Conservation (phyloP, 2,797 vertebrate genomes). For the Glossophaga mutica region DNA sequence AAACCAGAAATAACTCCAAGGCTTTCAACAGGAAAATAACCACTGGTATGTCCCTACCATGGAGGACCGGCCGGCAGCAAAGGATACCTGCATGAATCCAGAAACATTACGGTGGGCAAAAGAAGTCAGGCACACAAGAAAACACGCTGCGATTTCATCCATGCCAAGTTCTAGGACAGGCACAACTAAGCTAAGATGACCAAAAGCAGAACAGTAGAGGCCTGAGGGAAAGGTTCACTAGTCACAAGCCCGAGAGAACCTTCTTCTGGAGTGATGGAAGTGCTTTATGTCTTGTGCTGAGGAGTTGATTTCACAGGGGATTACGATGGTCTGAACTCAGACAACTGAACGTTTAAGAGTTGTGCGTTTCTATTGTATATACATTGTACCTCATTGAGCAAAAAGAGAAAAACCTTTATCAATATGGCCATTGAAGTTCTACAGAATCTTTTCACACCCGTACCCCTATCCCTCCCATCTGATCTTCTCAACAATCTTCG, state of each 20-base stretch:
- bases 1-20: neutral
- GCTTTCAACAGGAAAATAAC: constrained; percentile 8
- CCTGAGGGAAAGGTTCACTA: neutral
- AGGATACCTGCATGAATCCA: neutral
- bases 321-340: neutral
- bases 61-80: neutral
- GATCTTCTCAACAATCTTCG: neutral
- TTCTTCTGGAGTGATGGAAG: neutral
- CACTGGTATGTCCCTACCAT: neutral
- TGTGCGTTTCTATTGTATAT: neutral
- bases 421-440: neutral
- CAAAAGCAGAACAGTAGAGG: neutral
- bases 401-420: neutral
- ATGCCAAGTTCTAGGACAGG: neutral
- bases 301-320: neutral
- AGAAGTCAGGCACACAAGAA: neutral
- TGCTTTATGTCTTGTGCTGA: neutral
- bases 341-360: neutral
- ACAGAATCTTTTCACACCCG: neutral
- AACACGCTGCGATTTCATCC: neutral
- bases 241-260: neutral
- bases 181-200: neutral
- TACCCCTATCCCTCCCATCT: neutral
- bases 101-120: neutral
- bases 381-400: neutral